Base-by-base conservation (phyloP, 2,113 vertebrate genomes). In the Cacatua alba region DNA sequence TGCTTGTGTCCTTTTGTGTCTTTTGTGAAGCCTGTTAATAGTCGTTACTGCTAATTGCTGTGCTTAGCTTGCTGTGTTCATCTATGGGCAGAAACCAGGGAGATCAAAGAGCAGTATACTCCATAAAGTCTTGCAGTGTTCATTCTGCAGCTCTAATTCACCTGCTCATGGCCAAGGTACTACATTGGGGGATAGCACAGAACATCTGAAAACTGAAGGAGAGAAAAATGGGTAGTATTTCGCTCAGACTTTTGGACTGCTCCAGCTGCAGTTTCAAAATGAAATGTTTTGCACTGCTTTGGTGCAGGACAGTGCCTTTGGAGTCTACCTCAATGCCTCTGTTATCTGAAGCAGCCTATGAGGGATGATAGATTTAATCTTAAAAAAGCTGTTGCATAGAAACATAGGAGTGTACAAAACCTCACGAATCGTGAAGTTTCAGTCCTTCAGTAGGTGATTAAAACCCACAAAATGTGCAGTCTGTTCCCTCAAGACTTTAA, bases 31-130 rank as follows among this genome's bases (percentile, higher is more conserved):
- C 46, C 39, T 33, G 46, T 71, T 95, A 92, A 92, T 53, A 59
- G 94, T 81, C 82, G 83, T 94, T 94, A 91, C 72, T 46, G 77
- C 95, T 96, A 95, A 96, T 96, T 95, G 91, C 78, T 65, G 70
- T 82, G 84, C 84, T 96, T 91, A 95, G 63, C 57, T 92, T 15
- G 77, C 62, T 76, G 14, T 62, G 78, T 72, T 95, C 81, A 6
- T 89, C 84, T 72, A 6, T 49, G 74, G 57, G 70, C 67, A 94
- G 94, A 68, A 76, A 87, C 52, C 62, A 74, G 74, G 74, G 67
- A 96, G 93, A 94, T 95, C 74, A 89, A 92, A 96, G 89, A 82
- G 78, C 59, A 49, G 52, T 3, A 23, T 43, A 85, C 94, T 96
- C 91, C 86, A 87, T 95, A 85, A 97, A 95, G 52, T 29, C 70